Evolutionary conservation across 2,797 vertebrate genomes (phyloP).

Genomic region (Bradypus variegatus): DNA sequence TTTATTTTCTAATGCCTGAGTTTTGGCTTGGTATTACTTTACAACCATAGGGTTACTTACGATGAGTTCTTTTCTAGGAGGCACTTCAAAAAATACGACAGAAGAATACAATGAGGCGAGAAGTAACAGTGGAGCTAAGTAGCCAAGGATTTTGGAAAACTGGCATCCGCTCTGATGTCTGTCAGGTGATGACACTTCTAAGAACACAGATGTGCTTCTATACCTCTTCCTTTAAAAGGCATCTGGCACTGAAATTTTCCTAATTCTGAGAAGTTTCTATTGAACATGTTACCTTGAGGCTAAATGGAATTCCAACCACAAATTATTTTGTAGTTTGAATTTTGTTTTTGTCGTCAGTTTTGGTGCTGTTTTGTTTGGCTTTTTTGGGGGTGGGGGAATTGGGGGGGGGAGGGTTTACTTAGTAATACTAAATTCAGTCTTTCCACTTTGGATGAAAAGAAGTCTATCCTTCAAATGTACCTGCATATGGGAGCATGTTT

Average conservation of each 20-base stretch:
- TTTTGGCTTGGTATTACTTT: neutral
- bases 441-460: neutral
- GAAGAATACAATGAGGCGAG: slow-evolving; percentile 98
- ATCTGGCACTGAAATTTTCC: neutral
- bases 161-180: slow-evolving; percentile 96
- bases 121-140: slow-evolving; percentile 97
- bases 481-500: neutral
- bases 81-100: slow-evolving; percentile 98
- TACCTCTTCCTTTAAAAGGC: neutral
- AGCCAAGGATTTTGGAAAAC: slow-evolving; percentile 99
- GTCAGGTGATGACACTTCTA: slow-evolving; percentile 80
- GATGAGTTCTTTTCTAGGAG: slow-evolving; percentile 78
- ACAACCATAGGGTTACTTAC: slow-evolving; percentile 27
- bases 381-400: neutral
- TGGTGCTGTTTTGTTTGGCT: neutral
- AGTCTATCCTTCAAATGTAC: neutral
- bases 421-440: neutral
- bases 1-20: slow-evolving; percentile 26
- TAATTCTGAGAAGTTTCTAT: slow-evolving; percentile 2
- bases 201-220: neutral
- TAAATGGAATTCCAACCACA: neutral
- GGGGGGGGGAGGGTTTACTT: neutral
- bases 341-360: slow-evolving; percentile 2
- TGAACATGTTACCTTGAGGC: neutral
- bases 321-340: neutral